These are phyloP conservation scores for Tylochromis polylepis DNA, from an alignment of 2,113 vertebrate species.

Conservation along the genomic window DNA sequence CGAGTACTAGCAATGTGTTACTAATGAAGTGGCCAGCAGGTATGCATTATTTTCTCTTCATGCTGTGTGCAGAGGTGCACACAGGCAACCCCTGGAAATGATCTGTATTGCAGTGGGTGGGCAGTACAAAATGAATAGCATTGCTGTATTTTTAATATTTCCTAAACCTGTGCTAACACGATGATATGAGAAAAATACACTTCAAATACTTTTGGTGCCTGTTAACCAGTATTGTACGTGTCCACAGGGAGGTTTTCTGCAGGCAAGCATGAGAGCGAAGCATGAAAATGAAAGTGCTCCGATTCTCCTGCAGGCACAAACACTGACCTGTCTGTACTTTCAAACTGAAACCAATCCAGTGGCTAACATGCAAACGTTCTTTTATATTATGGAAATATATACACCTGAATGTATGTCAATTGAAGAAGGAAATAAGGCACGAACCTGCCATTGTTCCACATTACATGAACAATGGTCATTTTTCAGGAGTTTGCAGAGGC, in stretches of 20 bases:
- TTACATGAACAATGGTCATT: not conserved
- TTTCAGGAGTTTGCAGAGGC: not conserved
- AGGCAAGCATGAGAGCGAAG: not conserved
- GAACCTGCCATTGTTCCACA: not conserved
- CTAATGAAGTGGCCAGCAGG: not conserved
- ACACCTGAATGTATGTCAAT: not conserved
- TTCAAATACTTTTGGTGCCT: not conserved
- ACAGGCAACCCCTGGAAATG: not conserved
- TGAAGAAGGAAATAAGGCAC: not conserved
- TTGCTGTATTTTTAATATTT: not conserved
- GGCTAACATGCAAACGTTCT: not conserved
- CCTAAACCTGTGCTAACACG: not conserved
- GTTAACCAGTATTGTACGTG: not conserved
- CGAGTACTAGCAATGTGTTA: not conserved
- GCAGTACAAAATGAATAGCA: accelerated
- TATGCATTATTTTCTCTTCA: not conserved
- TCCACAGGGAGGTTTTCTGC: not conserved
- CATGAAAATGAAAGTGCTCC: not conserved
- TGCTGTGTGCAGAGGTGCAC: not conserved
- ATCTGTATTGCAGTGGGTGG: not conserved
- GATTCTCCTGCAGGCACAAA: not conserved
- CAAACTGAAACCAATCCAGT: not conserved
- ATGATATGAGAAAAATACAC: not conserved
- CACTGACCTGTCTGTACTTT: not conserved
- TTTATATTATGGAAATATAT: not conserved